Percentiles rank a stretch among this genome's conserved stretches.
Conservation (phyloP, 1,140 invertebrate species). For the Cylas formicarius region DNA sequence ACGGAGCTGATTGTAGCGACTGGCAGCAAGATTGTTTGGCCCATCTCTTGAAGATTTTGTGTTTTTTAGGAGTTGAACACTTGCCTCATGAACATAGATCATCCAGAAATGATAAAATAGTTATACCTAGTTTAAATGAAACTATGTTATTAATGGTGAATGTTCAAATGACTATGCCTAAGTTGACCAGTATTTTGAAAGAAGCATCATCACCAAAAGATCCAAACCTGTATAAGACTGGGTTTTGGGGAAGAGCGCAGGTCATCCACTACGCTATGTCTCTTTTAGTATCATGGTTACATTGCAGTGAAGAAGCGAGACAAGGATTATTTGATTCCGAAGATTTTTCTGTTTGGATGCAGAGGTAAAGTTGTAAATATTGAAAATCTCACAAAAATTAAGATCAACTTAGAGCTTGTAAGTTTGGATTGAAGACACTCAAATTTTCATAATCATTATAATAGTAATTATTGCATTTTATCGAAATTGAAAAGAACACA, state of each 20-base stretch:
- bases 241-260: conserved; percentile 72
- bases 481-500: too few species aligned
- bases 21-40: conserved; percentile 93
- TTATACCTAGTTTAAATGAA: conserved; percentile 37
- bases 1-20: conserved; percentile 67
- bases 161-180: conserved; percentile 69
- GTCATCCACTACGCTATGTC: conserved; percentile 73
- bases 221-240: conserved; percentile 76
- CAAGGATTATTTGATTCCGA: conserved; percentile 57
- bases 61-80: conserved; percentile 70
- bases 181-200: conserved; percentile 78
- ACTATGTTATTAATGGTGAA: conserved; percentile 71
- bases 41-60: conserved; percentile 74
- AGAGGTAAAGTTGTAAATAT: too few species aligned
- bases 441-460: too few species aligned
- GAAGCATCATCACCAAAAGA: conserved; percentile 74
- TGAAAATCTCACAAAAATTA: too few species aligned
- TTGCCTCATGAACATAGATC: conserved; percentile 40
- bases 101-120: conserved; percentile 35
- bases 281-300: conserved; percentile 74
- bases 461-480: too few species aligned
- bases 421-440: too few species aligned
- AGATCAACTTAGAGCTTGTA: too few species aligned
- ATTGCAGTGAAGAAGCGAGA: conserved; percentile 61
- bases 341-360: conserved; percentile 64